Evolutionary conservation across 2,888 invertebrate genomes (phyloP), one percentile per base, ranked within the genome.

Genomic region (Microdon myrmicae): DNA sequence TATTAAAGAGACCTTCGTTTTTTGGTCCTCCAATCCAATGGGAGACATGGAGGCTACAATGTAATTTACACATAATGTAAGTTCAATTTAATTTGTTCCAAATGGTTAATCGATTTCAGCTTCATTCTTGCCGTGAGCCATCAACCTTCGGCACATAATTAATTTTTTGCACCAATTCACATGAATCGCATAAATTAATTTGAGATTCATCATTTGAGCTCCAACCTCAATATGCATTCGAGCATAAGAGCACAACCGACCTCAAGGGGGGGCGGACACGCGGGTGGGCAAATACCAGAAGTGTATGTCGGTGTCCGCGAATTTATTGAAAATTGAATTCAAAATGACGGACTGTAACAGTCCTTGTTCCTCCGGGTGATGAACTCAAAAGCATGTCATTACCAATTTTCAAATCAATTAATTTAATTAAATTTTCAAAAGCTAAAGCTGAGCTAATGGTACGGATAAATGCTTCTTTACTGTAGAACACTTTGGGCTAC

Each of bases 321-420:
- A 60, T 41, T 60, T 48, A 48, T 55, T 60, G 31, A 47, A 60
- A 60, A 43, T 59, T 9, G 48, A 48, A 43, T 43, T 43, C 9
- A 38, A 23, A 34, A 34, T 22, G 22, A 32, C 14, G 28, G 17
- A n/a, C 32, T 9, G 38, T 37, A 20, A n/a, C 17, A 22, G 8
- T 22, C 13, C 9, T 10, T 17, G 29, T 48, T 39, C 14, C 22
- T 14, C 29, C 31, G 22, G 38, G 38, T 26, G 19, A 41, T 38
- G 43, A 20, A 16, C 32, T 20, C 25, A 58, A 44, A 37, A 14
- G 37, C 20, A 16, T 28, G 41, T 28, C 44, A 39, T 47, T 32
- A 60, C 55, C 55, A 60, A 55, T 48, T 60, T 43, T 25, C 43
- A 55, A 60, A 60, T 54, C 43, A 60, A 55, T 60, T 60, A 55